Evolutionary conservation across 2,113 vertebrate genomes (phyloP), one percentile per base, ranked within the genome.

Genomic region (Arenaria interpres): DNA sequence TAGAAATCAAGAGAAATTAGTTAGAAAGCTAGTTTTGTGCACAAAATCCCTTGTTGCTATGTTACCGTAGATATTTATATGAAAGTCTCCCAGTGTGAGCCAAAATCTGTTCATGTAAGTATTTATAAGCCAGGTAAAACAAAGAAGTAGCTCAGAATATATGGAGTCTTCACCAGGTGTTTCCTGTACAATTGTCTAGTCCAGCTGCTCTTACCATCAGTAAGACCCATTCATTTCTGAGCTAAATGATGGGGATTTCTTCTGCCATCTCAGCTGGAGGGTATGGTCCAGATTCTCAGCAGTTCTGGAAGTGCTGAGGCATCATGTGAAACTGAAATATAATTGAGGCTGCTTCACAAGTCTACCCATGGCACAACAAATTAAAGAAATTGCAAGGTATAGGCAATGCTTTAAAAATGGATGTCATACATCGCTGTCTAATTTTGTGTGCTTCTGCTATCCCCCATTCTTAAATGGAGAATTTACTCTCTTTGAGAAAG

Each of bases 91-190:
- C 48, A 56, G 21, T 46, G 32, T 32, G 28, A 85, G 33, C 60
- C 28, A 81, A 91, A 95, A 85, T 68, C 77, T 95, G 51, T 81
- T 96, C 22, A 16, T 18, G 57, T 33, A 92, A 86, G 67, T 93
- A 90, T 51, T 90, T 63, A 69, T 43, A 80, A 84, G 3, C 43
- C 53, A 78, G 64, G 85, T 92, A 86, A 81, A 92, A 56, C 50
- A 93, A 84, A 80, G 50, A 63, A 88, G 12, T 27, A 86, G 71
- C 51, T 80, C 45, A 24, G 32, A 80, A 46, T 91, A 37, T 28
- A 28, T 21, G 48, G 59, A 90, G 51, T 63, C 17, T 77, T 75
- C 43, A 63, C 18, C 28, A 74, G 21, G 7, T 74, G 33, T 86
- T 92, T 77, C 12, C 67, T 77, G 7, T 81, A 51, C 7, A 51